Conservation (phyloP, 2,113 vertebrate species). For the Peucedramus taeniatus region DNA sequence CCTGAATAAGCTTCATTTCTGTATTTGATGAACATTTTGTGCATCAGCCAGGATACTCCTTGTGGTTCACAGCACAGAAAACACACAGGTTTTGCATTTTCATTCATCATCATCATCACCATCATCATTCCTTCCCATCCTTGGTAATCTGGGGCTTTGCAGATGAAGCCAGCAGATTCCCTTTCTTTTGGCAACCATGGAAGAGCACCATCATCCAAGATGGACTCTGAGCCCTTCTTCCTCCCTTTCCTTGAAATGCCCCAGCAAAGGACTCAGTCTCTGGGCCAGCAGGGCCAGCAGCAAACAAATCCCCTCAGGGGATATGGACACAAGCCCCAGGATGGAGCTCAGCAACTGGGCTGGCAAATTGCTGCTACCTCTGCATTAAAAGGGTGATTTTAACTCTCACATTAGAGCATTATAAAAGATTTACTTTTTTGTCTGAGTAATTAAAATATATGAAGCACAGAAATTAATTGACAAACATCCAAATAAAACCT, state of each 20-base stretch:
- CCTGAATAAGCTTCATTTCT: neutral
- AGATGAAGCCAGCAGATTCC: neutral
- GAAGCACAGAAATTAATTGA: neutral
- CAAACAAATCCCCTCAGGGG: neutral
- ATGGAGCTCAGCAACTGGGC: neutral
- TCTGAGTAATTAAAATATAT: neutral
- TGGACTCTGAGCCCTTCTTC: neutral
- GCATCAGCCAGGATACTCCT: neutral
- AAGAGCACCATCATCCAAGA: neutral
- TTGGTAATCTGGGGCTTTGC: neutral
- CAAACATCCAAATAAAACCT: conserved; percentile 7
- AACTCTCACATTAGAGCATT: neutral
- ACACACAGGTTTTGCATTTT: neutral
- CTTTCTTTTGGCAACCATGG: neutral
- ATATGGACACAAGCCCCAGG: accelerated
- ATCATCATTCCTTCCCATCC: neutral
- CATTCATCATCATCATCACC: neutral
- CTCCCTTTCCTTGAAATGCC: neutral
- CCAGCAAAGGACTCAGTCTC: neutral
- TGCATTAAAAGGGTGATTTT: neutral
- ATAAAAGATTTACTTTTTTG: neutral
- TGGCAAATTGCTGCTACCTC: neutral
- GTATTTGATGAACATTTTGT: neutral
- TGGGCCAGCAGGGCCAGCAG: neutral
- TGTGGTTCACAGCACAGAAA: neutral